These are phyloP conservation scores for Sterna hirundo DNA, from an alignment of 2,113 vertebrate species.

Conservation along the genomic window DNA sequence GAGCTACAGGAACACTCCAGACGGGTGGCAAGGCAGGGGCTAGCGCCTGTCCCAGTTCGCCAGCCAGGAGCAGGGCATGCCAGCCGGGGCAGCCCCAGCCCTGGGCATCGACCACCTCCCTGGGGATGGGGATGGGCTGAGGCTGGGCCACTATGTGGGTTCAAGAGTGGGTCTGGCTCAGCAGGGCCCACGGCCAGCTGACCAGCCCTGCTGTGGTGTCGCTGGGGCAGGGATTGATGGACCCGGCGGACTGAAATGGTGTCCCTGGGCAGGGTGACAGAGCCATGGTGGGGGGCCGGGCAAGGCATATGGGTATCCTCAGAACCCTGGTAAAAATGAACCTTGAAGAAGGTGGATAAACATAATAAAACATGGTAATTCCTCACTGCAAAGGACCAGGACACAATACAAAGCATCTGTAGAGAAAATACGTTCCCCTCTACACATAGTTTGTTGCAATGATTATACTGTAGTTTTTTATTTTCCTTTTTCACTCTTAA, in stretches of 20 bases:
- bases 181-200: too few species aligned
- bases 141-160: neutral
- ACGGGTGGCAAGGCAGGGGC: accelerated
- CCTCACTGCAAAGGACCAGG: neutral
- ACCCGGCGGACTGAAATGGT: neutral
- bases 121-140: neutral
- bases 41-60: neutral
- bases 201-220: accelerated
- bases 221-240: neutral
- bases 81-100: neutral
- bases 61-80: neutral
- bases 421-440: neutral
- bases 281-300: accelerated
- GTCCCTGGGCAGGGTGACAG: neutral
- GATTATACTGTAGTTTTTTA: neutral
- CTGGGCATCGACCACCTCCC: accelerated
- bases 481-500: neutral
- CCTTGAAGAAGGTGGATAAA: neutral
- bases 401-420: neutral
- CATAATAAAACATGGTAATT: neutral
- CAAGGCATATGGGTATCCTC: neutral
- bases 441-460: neutral
- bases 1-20: neutral
- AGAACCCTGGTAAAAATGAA: neutral
- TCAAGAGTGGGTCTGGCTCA: neutral